Base-by-base conservation (phyloP, 2,113 vertebrate species). In the Hippopotamus amphibius region DNA sequence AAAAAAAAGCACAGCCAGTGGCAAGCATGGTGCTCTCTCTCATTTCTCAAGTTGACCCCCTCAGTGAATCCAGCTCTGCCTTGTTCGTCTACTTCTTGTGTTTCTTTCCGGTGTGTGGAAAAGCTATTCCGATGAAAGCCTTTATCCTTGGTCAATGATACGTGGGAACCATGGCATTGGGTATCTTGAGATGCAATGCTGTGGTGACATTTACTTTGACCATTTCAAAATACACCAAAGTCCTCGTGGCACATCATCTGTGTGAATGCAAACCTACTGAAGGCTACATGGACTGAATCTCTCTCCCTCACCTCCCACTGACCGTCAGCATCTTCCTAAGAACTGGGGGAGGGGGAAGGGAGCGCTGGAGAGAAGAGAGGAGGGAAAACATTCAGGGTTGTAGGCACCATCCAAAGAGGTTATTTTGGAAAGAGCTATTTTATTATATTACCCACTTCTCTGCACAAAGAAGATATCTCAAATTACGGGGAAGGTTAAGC, bases 391-490 rank as follows among this genome's bases (percentile, higher is more conserved):
- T 48, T 72, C 22, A 13, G 46, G n/a, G 30, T 22, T 72, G 53
- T 7, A 80, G 63, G n/a, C 37, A 50, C 14, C 0, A 86, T 59
- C 24, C 46, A 65, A 66, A 30, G 30, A 72, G 65, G 46, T 71
- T 66, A 72, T 79, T 84, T 83, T 48, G 24, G 43, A 88, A 83
- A 63, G n/a, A 84, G 69, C 69, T 77, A 48, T 84, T 92, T 92
- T 85, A 84, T 61, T 46, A 24, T 21, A 50, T 81, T 68, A 50
- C n/a, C 50, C 69, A 68, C 68, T 82, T 92, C 41, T 37, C 83
- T 55, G 46, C 46, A 63, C 76, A 63, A 53, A 82, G 76, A 84
- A 84, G n/a, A 71, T 46, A 43, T 28, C 71, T 71, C 71, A 85
- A 72, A 84, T 79, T 79, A 71, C 7, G 13, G 24, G 85, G 37